Percentiles rank a stretch among this genome's conserved stretches.
Evolutionary conservation across 2,888 invertebrate genomes (phyloP).

Genomic region (Zelleria hepariella): DNA sequence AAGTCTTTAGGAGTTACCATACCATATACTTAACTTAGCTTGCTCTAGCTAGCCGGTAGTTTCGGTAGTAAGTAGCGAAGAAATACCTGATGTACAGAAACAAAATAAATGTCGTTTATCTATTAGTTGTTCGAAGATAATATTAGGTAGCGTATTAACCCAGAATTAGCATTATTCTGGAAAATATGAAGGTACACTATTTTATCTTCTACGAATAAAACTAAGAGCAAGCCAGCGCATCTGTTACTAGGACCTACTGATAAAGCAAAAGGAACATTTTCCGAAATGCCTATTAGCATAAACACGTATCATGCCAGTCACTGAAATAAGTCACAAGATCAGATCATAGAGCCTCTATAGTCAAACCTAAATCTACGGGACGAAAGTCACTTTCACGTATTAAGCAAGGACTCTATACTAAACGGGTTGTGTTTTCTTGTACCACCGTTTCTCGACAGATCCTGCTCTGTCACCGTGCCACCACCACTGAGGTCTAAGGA

Average conservation of each 20-base stretch:
- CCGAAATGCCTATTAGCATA: constrained; percentile 27
- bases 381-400: constrained; percentile 73
- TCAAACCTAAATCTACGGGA: constrained; percentile 22
- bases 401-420: constrained; percentile 90
- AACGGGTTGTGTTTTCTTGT: constrained; percentile 84
- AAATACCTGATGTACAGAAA: too few relatives aligned
- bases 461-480: constrained; percentile 55
- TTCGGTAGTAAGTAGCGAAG: too few relatives aligned
- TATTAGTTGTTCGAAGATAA: background rate
- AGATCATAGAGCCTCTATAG: constrained; percentile 46
- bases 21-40: background rate
- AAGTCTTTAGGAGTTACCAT: constrained; percentile 30
- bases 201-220: background rate
- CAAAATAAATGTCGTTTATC: too few relatives aligned
- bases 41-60: too few relatives aligned
- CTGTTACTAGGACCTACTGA: constrained; percentile 13
- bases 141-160: background rate
- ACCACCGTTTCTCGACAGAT: constrained; percentile 66
- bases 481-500: constrained; percentile 62
- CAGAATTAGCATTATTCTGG: too few relatives aligned
- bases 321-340: constrained; percentile 22
- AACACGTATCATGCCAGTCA: constrained; percentile 21
- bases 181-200: too few relatives aligned
- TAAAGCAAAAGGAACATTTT: constrained; percentile 50
- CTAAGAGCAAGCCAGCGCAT: background rate